Evolutionary conservation across 2,797 vertebrate genomes (phyloP).

Genomic region (Allobates femoralis): DNA sequence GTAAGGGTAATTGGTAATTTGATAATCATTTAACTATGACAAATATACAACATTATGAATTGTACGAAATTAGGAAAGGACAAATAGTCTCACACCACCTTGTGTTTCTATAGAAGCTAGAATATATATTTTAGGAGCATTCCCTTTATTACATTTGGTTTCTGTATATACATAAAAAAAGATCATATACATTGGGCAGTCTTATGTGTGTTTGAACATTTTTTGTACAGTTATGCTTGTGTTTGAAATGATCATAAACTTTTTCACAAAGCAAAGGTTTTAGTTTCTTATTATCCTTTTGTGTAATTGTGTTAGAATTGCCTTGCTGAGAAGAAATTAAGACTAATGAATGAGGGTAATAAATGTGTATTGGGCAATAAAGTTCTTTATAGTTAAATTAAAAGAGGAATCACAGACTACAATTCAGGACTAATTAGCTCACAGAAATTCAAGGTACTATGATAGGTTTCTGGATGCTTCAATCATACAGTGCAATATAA

Average conservation of each 20-base stretch:
- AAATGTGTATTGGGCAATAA: slow-evolving; percentile 32
- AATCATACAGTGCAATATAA: neutral
- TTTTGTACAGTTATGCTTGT: neutral
- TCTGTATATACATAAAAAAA: neutral
- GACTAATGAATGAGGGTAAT: slow-evolving; percentile 29
- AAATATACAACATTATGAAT: too few relatives aligned
- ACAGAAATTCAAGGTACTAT: neutral
- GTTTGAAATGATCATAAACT: neutral
- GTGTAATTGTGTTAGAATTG: neutral
- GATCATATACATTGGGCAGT: neutral
- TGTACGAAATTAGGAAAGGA: too few relatives aligned
- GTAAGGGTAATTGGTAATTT: too few relatives aligned
- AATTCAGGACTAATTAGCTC: slow-evolving; percentile 4
- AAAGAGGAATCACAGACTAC: slow-evolving; percentile 17
- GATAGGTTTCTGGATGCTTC: neutral
- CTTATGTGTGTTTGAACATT: neutral
- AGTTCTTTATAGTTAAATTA: slow-evolving; percentile 21
- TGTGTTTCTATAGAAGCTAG: neutral
- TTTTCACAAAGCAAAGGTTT: neutral
- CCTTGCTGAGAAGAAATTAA: slow-evolving; percentile 28
- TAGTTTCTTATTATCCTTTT: neutral
- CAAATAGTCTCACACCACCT: too few relatives aligned
- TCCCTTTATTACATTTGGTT: neutral
- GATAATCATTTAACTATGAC: too few relatives aligned
- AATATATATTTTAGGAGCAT: neutral